Evolutionary conservation across 2,888 invertebrate genomes (phyloP).

Genomic region (Hypselothyrea guttata): DNA sequence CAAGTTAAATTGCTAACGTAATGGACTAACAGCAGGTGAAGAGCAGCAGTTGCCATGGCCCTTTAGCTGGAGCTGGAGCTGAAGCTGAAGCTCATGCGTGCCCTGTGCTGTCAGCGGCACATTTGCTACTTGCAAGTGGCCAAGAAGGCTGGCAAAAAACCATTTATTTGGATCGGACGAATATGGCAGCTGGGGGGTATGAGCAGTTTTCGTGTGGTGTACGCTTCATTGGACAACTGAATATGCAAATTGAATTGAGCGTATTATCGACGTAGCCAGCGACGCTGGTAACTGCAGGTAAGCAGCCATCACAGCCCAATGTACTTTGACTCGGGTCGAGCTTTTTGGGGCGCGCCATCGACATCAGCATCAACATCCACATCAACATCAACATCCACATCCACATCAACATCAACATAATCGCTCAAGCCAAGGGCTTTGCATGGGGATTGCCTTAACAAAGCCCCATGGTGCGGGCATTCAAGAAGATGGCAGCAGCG

Average conservation of each 20-base stretch:
- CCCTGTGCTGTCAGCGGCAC: slow-evolving; percentile 59
- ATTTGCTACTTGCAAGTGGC: slow-evolving; percentile 65
- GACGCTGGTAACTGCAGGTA: slow-evolving; percentile 46
- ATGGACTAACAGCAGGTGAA: slow-evolving; percentile 75
- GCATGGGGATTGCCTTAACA: slow-evolving; percentile 37
- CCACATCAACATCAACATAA: slow-evolving; percentile 63
- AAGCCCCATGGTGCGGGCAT: slow-evolving; percentile 2
- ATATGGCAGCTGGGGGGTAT: slow-evolving; percentile 1
- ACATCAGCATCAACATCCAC: slow-evolving; percentile 54
- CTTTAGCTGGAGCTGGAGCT: slow-evolving; percentile 12
- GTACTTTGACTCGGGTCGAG: slow-evolving; percentile 2
- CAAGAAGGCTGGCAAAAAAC: slow-evolving; percentile 59
- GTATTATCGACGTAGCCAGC: slow-evolving; percentile 70
- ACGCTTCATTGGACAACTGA: slow-evolving; percentile 78
- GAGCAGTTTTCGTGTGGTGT: slow-evolving; percentile 44
- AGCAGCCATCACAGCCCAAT: slow-evolving; percentile 16
- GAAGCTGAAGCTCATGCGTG: slow-evolving; percentile 58
- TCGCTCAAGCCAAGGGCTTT: slow-evolving; percentile 74
- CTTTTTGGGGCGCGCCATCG: slow-evolving; percentile 8
- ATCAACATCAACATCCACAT: slow-evolving; percentile 40
- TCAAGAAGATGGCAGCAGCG: slow-evolving; percentile 53
- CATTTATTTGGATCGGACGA: slow-evolving; percentile 53
- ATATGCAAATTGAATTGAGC: slow-evolving; percentile 78
- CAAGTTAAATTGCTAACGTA: slow-evolving; percentile 77
- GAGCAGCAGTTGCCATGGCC: slow-evolving; percentile 24